A percentile compares a stretch with the other conserved stretches of the same genome.
Conservation (phyloP, 2,113 vertebrate species). For the Caranx ignobilis region DNA sequence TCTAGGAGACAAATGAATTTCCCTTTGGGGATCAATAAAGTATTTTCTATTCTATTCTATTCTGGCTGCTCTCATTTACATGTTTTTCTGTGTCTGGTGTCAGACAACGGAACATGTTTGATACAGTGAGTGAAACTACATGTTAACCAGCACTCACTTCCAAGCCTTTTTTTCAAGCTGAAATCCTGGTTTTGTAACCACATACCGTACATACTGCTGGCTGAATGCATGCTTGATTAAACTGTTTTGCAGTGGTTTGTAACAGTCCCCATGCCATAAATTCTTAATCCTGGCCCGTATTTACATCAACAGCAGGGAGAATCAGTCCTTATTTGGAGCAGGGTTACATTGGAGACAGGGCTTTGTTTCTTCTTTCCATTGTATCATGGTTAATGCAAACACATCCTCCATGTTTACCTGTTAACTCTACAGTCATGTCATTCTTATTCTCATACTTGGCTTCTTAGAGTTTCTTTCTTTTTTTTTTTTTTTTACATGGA, state of each 20-base stretch:
- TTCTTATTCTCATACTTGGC: background rate
- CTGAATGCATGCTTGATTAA: background rate
- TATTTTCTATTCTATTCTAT: too few relatives aligned
- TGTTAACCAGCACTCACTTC: too few relatives aligned
- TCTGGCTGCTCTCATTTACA: too few relatives aligned
- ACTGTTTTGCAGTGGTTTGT: background rate
- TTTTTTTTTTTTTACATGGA: background rate
- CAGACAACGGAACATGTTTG: too few relatives aligned
- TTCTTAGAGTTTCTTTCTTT: background rate
- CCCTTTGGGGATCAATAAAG: too few relatives aligned
- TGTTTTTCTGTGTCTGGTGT: too few relatives aligned
- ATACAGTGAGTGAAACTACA: too few relatives aligned
- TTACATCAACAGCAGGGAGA: background rate
- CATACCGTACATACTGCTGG: too few relatives aligned
- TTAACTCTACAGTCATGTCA: background rate
- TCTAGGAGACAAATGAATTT: too few relatives aligned
- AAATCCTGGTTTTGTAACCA: too few relatives aligned
- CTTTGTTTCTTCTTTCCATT: background rate
- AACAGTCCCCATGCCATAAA: background rate
- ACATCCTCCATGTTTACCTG: background rate
- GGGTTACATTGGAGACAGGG: background rate
- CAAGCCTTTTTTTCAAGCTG: too few relatives aligned
- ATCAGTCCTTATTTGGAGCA: background rate
- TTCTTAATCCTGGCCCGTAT: background rate
- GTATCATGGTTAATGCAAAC: background rate